Conservation (phyloP, 2,113 vertebrate genomes). For the Brachyhypopomus occidentalis region DNA sequence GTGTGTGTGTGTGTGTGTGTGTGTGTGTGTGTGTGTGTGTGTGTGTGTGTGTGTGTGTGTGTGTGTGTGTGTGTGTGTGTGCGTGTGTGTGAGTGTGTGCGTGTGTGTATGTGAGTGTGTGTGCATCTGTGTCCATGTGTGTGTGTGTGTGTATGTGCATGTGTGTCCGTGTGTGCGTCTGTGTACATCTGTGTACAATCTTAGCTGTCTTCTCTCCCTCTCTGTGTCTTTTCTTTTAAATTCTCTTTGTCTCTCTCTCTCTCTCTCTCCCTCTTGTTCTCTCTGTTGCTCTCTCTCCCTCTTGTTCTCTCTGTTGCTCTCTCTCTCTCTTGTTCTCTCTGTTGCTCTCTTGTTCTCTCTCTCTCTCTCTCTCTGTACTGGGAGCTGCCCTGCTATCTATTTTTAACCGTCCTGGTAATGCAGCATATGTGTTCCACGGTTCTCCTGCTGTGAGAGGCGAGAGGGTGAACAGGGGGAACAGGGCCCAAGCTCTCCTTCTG, state of each 20-base stretch:
- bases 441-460: constrained; percentile 28
- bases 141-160: too few relatives aligned
- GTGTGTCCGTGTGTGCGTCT: not conserved
- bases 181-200: not conserved
- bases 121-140: too few relatives aligned
- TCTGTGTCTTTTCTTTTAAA: constrained; percentile 3
- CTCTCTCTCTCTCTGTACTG: constrained; percentile 41
- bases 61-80: constrained; percentile 5
- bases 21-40: constrained; percentile 15
- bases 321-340: constrained; percentile 21
- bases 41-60: constrained; percentile 5
- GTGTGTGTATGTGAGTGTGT: too few relatives aligned
- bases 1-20: not conserved
- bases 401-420: constrained; percentile 60
- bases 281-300: not conserved
- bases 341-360: not conserved
- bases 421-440: constrained; percentile 53
- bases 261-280: constrained; percentile 23
- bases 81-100: constrained; percentile 8
- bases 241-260: not conserved
- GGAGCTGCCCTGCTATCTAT: constrained; percentile 62
- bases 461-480: constrained; percentile 8
- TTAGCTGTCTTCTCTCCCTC: not conserved
- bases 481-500: constrained; percentile 21
- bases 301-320: constrained; percentile 22